Base-by-base conservation (phyloP, 2,797 vertebrate genomes). In the Ctenochaetus hawaiiensis region DNA sequence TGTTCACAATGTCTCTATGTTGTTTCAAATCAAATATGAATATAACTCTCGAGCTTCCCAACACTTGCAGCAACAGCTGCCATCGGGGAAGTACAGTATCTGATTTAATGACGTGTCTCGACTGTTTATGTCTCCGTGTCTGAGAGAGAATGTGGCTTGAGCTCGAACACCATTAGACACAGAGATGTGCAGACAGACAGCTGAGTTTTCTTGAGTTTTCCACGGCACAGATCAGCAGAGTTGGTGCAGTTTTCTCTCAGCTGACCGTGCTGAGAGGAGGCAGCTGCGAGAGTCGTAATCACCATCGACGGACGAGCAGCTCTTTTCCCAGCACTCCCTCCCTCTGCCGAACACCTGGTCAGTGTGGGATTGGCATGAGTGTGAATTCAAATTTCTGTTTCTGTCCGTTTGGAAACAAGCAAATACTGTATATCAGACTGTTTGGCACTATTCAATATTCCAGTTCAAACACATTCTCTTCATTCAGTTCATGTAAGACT, bases 261-360 rank as follows among this genome's bases (percentile, higher is more conserved):
- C 70, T 74, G 77, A 78, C 71, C 78, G 69, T 45, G 61, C 72
- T 76, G 83, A 93, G 80, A 44, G 67, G 71, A 44, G 81, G 89
- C 92, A 93, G 89, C 93, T 93, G 93, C 22, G 65, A 66, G 60
- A 88, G 75, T 72, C 59, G 0, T 87, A 86, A 89, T 79, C 80
- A 77, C 84, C 47, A 60, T 51, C 64, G 45, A 72, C 57, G 41
- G 62, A 80, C 56, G 26, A 41, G 57, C 68, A 26, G 54, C 16
- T 52, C 26, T 39, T 58, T 76, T 78, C 78, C 75, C 75, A 77
- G 77, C 59, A 20, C 52, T 62, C 59, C 51, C 49, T 57, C 53
- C 26, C 30, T 34, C 30, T 34, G 44, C 47, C 58, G 69, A 53
- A 53, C 47, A 77, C 12, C 57, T 86, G 80, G 80, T 70, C 64